These are phyloP conservation scores for Brenthis hecate DNA, from an alignment of 2,888 invertebrate species.

Conservation along the genomic window DNA sequence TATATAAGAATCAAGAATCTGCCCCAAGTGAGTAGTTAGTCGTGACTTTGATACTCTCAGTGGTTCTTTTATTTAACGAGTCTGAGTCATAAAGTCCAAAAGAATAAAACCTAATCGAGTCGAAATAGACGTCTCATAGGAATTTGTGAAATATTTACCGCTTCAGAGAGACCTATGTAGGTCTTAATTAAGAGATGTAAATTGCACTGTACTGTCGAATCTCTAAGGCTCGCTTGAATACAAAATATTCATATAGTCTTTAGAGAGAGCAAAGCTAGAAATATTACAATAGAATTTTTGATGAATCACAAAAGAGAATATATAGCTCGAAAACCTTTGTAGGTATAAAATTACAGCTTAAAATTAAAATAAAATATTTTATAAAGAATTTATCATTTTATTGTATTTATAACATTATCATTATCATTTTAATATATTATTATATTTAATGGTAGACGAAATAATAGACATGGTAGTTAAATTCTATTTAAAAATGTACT, in stretches of 20 bases:
- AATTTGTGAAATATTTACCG: conserved; percentile 8
- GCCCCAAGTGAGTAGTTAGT: too few species aligned
- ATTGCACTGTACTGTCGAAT: conserved; percentile 2
- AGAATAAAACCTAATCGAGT: too few species aligned
- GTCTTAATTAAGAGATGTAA: conserved; percentile 4
- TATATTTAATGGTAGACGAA: too few species aligned
- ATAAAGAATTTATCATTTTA: too few species aligned
- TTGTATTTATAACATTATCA: too few species aligned
- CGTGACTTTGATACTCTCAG: too few species aligned
- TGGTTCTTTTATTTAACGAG: too few species aligned
- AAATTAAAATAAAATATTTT: not conserved
- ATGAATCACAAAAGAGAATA: not conserved
- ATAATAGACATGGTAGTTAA: too few species aligned
- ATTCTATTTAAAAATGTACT: too few species aligned
- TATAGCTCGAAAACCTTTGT: not conserved
- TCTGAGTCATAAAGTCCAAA: too few species aligned
- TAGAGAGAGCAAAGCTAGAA: not conserved
- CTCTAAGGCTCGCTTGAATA: not conserved
- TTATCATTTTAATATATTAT: too few species aligned
- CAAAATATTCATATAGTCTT: conserved; percentile 12
- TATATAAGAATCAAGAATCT: too few species aligned
- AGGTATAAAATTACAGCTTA: not conserved
- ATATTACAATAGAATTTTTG: conserved; percentile 6
- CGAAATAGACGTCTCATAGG: not conserved
- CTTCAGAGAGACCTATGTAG: conserved; percentile 1